Base-by-base conservation (phyloP, 2,888 invertebrate species). In the Coremacera marginata region DNA sequence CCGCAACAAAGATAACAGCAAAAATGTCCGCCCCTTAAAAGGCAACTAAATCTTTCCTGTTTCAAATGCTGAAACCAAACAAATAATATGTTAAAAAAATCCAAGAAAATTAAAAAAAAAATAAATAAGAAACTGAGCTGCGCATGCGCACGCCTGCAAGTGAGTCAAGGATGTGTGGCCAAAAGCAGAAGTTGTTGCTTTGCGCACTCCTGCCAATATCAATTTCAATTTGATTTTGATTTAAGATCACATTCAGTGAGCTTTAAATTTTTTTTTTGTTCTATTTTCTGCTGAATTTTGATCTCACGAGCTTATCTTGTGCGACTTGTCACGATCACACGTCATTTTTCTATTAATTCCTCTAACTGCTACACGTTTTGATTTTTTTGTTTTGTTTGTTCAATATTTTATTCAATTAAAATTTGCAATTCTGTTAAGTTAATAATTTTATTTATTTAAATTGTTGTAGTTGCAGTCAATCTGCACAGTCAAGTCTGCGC, bases 121-220 rank as follows among this genome's bases (percentile, higher is more conserved):
- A 16, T 2, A 16, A 27, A 31, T 16, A 14, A 31, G 2, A 19
- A 14, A 34, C 65, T 31, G 37, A 19, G 37, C 44, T 19, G 65
- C 27, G 27, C 67, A 49, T 49, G 19, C 19, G 22, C 49, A 19
- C 67, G 31, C 9, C 11, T 16, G 16, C 65, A 63, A 73, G 19
- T 73, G 73, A 73, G 63, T 63, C 63, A 63, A 73, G 73, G 73
- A 73, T 63, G 73, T 49, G 63, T 16, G 63, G 63, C 63, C 49
- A 34, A 63, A 71, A 71, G 55, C 19, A 57, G 71, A 71, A 71
- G 57, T 57, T 27, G 70, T 14, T 70, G 22, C 65, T 65, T 65
- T n/a, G 25, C 27, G 34, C 31, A 55, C 52, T 52, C 52, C 55
- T 55, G 52, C 34, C 34, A 70, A 55, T n/a, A 70, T 8, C 55